Evolutionary conservation across 2,113 vertebrate species (phyloP).

Genomic region (Sarotherodon lohbergeri): DNA sequence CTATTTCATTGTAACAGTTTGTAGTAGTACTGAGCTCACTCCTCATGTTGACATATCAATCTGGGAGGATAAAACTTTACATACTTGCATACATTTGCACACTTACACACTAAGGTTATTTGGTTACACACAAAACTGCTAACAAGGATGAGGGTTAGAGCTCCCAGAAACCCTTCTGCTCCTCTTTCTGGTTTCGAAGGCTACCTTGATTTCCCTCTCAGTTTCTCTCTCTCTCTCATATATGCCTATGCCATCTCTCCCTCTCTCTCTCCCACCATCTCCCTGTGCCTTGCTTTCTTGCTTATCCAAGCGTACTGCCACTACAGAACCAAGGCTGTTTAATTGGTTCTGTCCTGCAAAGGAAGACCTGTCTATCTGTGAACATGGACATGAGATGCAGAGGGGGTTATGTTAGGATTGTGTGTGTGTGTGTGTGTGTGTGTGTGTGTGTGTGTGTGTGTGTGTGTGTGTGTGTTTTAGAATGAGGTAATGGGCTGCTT

Average conservation of each 20-base stretch:
- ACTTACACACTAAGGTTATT: not conserved
- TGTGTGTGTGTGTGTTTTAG: not conserved
- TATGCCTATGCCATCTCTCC: not conserved
- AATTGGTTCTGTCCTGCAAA: slow-evolving; percentile 54
- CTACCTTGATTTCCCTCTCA: slow-evolving; percentile 26
- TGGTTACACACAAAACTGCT: not conserved
- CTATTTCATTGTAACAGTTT: not conserved
- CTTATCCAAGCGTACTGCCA: slow-evolving; percentile 30
- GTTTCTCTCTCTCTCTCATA: not conserved
- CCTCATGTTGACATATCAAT: not conserved
- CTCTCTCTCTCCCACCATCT: not conserved
- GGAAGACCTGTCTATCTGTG: slow-evolving; percentile 34
- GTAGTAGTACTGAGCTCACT: not conserved
- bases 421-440: not conserved
- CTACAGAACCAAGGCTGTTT: slow-evolving; percentile 48
- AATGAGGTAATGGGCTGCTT: slow-evolving; percentile 51
- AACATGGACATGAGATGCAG: slow-evolving; percentile 33
- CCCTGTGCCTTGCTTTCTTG: not conserved
- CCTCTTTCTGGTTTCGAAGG: slow-evolving; percentile 45
- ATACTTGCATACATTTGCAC: not conserved
- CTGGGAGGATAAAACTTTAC: not conserved
- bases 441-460: not conserved
- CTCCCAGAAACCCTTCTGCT: not conserved
- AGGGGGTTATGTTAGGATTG: not conserved
- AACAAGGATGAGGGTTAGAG: not conserved